Evolutionary conservation across 2,888 invertebrate genomes (phyloP).

Genomic region (Drosophila rubida): DNA sequence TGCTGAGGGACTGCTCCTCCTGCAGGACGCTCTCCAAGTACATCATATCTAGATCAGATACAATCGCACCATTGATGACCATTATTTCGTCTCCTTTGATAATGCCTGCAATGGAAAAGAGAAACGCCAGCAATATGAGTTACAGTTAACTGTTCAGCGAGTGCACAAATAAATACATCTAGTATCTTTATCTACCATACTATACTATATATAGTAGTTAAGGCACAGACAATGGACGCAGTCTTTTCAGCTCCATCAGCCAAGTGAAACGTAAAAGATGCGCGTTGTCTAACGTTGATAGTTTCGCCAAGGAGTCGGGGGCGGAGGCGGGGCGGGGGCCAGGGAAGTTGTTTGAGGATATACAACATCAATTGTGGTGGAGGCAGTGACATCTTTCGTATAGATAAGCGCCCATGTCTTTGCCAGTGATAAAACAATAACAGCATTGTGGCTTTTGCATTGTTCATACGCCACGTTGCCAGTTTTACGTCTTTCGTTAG

Average conservation of each 20-base stretch:
- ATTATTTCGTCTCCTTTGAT: conserved; percentile 99
- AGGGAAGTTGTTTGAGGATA: conserved; percentile 8
- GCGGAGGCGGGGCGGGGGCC: background rate
- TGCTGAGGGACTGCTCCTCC: conserved; percentile 96
- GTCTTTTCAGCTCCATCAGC: conserved; percentile 25
- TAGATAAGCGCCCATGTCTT: conserved; percentile 71
- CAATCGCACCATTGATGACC: conserved; percentile 99
- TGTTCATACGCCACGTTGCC: conserved; percentile 74
- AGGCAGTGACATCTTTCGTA: conserved; percentile 62
- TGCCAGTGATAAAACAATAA: conserved; percentile 58
- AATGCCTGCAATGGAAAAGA: conserved; percentile 89
- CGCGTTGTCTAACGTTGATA: conserved; percentile 32
- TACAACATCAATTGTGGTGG: conserved; percentile 27
- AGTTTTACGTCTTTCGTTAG: conserved; percentile 54
- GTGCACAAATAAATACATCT: conserved; percentile 7
- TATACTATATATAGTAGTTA: background rate
- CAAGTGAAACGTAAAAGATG: conserved; percentile 40
- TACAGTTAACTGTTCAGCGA: conserved; percentile 8
- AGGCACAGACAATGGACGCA: conserved; percentile 30
- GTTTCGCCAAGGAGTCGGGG: conserved; percentile 16
- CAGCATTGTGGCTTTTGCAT: conserved; percentile 68
- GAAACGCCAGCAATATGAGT: conserved; percentile 8
- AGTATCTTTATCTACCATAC: conserved; percentile 4
- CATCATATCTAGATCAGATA: conserved; percentile 99
- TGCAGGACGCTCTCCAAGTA: conserved; percentile 98